These are phyloP conservation scores for Pachypeltis micranthus DNA, from an alignment of 1,140 invertebrate genomes.

Conservation along the genomic window DNA sequence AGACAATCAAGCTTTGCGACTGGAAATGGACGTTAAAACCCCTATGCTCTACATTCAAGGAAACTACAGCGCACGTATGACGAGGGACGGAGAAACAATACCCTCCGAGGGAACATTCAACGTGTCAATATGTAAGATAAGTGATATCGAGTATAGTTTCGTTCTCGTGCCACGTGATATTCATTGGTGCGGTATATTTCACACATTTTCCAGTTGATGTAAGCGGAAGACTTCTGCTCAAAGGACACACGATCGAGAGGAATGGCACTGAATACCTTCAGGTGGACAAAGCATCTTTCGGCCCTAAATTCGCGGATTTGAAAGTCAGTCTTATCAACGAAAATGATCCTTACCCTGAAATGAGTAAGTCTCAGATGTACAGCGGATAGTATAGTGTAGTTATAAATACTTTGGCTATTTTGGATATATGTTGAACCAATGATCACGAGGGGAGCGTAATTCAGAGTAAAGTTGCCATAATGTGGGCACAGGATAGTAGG, in stretches of 20 bases:
- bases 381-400: background rate
- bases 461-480: no score
- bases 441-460: background rate
- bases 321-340: background rate
- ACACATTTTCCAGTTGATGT: background rate
- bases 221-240: background rate
- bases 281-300: background rate
- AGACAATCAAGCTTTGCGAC: background rate
- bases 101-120: constrained; percentile 2
- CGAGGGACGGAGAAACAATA: background rate
- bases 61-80: background rate
- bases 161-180: no score
- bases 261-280: background rate
- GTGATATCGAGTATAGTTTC: no score
- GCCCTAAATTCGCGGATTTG: background rate
- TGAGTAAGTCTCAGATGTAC: background rate
- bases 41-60: background rate
- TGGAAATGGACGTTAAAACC: constrained; percentile 4
- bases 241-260: constrained; percentile 1
- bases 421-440: background rate
- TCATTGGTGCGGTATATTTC: no score
- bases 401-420: background rate
- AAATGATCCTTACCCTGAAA: constrained; percentile 9
- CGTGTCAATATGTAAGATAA: constrained; percentile 6
- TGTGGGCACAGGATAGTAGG: background rate